These are phyloP conservation scores for Erithacus rubecula DNA, from an alignment of 2,797 vertebrate species.

Conservation along the genomic window DNA sequence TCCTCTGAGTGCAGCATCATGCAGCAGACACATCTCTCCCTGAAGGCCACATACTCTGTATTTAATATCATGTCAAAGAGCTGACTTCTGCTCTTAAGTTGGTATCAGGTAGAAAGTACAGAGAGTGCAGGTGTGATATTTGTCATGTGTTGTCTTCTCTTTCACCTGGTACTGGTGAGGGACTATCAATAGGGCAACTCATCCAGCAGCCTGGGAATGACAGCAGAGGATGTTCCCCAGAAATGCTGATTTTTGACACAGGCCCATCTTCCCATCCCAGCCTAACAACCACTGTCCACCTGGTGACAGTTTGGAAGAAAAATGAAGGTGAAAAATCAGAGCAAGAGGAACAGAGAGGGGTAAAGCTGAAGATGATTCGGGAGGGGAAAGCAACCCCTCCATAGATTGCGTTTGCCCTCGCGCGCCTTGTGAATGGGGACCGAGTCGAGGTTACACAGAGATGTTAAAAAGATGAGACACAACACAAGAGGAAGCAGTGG, in stretches of 20 bases:
- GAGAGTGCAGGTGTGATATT: not conserved
- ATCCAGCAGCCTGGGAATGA: not conserved
- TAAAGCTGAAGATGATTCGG: conserved; percentile 10
- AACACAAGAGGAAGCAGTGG: conserved; percentile 33
- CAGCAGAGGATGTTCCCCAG: not conserved
- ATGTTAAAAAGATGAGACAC: conserved; percentile 38
- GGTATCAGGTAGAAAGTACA: not conserved
- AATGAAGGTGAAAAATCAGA: conserved; percentile 11
- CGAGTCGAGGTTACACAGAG: conserved; percentile 14
- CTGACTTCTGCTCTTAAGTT: not conserved
- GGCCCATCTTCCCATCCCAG: not conserved
- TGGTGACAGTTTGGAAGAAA: conserved; percentile 1
- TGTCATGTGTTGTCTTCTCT: not conserved
- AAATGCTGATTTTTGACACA: not conserved
- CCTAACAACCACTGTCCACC: not conserved
- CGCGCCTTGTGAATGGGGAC: conserved; percentile 28
- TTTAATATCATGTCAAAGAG: not conserved
- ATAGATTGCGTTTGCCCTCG: conserved; percentile 25
- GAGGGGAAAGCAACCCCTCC: conserved; percentile 33
- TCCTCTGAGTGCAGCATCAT: not conserved
- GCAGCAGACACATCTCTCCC: not conserved
- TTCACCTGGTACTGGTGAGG: not conserved
- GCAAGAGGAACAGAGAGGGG: conserved; percentile 22
- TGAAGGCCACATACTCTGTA: not conserved
- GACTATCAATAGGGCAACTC: not conserved